phyloP scores from a whole-genome alignment of 53 echinoderm and acorn worm species.

The Echinometra lucunter region DNA sequence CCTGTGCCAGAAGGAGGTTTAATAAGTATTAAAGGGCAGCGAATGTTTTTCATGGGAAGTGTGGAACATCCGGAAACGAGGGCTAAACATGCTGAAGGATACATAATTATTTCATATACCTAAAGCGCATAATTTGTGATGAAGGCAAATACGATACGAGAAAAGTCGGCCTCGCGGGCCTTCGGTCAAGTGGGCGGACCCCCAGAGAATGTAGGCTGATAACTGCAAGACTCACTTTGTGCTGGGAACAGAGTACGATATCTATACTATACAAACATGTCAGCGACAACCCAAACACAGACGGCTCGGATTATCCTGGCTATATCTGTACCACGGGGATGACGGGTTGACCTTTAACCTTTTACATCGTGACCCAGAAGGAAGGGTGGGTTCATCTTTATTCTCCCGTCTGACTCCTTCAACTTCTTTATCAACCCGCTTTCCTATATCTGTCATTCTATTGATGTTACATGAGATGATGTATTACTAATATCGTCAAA shows the following conservation, averaged over 20 bases:
- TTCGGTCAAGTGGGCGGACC: too few relatives aligned
- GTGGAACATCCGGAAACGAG: too few relatives aligned
- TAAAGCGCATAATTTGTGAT: too few relatives aligned
- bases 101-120: too few relatives aligned
- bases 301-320: not conserved
- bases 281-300: not conserved
- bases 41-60: too few relatives aligned
- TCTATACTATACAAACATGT: not conserved
- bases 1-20: too few relatives aligned
- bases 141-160: too few relatives aligned
- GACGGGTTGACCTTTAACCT: not conserved
- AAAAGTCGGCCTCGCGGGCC: too few relatives aligned
- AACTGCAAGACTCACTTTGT: not conserved
- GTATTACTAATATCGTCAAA: not conserved
- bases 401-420: not conserved
- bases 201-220: not conserved
- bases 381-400: not conserved
- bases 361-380: conserved; percentile 32
- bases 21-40: too few relatives aligned
- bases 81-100: too few relatives aligned
- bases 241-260: not conserved
- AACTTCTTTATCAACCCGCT: not conserved
- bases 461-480: not conserved
- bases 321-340: not conserved
- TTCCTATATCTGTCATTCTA: not conserved